Evolutionary conservation across 35 echinoderm and acorn worm genomes (phyloP).

Genomic region (Nesometra sesokonis): DNA sequence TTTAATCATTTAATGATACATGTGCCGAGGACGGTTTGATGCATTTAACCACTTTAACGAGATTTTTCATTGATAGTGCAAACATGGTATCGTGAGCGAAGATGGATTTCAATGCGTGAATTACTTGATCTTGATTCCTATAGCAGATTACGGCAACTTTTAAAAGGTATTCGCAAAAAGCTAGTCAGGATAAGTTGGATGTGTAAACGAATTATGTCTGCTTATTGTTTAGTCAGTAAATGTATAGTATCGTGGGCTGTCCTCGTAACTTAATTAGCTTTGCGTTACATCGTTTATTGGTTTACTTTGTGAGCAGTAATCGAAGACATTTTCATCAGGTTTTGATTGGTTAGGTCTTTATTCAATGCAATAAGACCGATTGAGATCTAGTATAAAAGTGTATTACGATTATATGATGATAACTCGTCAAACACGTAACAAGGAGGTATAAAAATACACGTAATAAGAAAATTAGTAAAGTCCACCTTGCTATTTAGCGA

Average conservation of each 20-base stretch:
- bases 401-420: too few relatives aligned
- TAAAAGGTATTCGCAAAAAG: background rate
- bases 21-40: background rate
- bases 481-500: too few relatives aligned
- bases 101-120: background rate
- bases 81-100: background rate
- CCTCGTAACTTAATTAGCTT: background rate
- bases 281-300: background rate
- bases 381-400: too few relatives aligned
- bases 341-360: background rate
- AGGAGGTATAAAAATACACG: too few relatives aligned
- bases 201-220: background rate
- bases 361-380: too few relatives aligned
- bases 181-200: background rate
- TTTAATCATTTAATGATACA: background rate
- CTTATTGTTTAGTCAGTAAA: background rate
- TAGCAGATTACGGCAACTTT: background rate
- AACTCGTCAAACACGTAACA: too few relatives aligned
- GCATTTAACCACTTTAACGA: background rate
- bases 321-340: background rate
- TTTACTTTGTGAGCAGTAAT: background rate
- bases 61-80: background rate
- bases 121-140: background rate
- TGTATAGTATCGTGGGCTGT: background rate
- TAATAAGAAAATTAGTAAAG: too few relatives aligned